These are phyloP conservation scores for Polydrusus pterygomalis DNA, from an alignment of 2,888 invertebrate species.

Conservation along the genomic window DNA sequence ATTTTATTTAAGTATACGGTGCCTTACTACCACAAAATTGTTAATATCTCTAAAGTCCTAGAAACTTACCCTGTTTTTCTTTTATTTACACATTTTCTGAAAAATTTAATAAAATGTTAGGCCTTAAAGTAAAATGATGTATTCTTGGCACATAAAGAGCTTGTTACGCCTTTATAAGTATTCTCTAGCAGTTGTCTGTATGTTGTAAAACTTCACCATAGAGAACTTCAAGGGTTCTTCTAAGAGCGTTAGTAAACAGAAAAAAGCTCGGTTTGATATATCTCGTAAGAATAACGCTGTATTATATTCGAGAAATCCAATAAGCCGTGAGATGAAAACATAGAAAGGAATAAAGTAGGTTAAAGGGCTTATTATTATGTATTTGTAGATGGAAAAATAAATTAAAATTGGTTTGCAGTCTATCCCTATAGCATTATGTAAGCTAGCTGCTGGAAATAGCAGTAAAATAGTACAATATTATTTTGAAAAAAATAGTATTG, in stretches of 20 bases:
- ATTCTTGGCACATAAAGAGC: slow-evolving; percentile 12
- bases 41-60: too few relatives aligned
- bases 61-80: background rate
- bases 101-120: background rate
- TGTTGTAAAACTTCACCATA: slow-evolving; percentile 9
- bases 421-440: too few relatives aligned
- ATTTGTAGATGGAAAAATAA: too few relatives aligned
- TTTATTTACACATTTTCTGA: background rate
- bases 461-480: too few relatives aligned
- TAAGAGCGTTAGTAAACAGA: slow-evolving; percentile 3
- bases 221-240: slow-evolving; percentile 7
- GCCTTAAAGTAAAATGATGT: background rate
- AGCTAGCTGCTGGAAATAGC: too few relatives aligned
- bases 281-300: background rate
- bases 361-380: too few relatives aligned
- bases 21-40: too few relatives aligned
- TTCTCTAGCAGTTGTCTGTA: slow-evolving; percentile 8
- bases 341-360: too few relatives aligned
- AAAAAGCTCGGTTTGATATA: slow-evolving; percentile 9
- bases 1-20: too few relatives aligned
- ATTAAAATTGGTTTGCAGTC: too few relatives aligned
- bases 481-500: too few relatives aligned
- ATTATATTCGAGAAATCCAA: slow-evolving; percentile 1
- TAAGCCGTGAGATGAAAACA: background rate
- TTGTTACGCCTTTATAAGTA: slow-evolving; percentile 12